Evolutionary conservation across 2,888 invertebrate genomes (phyloP), one percentile per base, ranked within the genome.

Genomic region (Chirona hameri): DNA sequence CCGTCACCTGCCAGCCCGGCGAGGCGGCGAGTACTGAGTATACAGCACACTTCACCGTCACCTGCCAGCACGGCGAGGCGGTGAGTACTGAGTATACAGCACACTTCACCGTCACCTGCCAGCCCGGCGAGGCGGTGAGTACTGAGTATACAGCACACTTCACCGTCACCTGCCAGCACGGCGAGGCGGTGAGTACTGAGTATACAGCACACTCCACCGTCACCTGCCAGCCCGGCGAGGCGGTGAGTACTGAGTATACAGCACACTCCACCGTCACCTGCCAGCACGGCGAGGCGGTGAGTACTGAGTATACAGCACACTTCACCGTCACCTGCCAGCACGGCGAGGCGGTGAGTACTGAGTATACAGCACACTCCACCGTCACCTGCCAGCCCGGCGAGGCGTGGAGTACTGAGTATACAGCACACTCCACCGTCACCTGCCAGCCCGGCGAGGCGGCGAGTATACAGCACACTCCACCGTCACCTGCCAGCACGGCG

Each of bases 151-250:
- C n/a, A n/a, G n/a, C n/a, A n/a, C n/a, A n/a, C n/a, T n/a, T n/a
- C n/a, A 39, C 39, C 7, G 39, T 39, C 4, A 39, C 39, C 39
- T 39, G 39, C 39, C 39, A 39, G 39, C 39, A 2, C 39, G 39
- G 72, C 31, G 21, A n/a, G n/a, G 12, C 65, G 27, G 81, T 81
- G 46, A 69, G 81, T 29, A n/a, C n/a, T n/a, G n/a, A n/a, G n/a
- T n/a, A n/a, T n/a, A n/a, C n/a, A n/a, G n/a, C n/a, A n/a, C n/a
- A n/a, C n/a, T n/a, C n/a, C n/a, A 24, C 60, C n/a, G 24, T n/a
- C 9, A n/a, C 21, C 65, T 21, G n/a, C 65, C 21, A n/a, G n/a
- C 39, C 39, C 39, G 39, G 39, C 39, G 39, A 39, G 39, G 39
- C 39, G 39, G 39, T 39, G 39, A 39, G 39, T 39, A n/a, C n/a